Evolutionary conservation across 2,888 invertebrate genomes (phyloP).

Genomic region (Busseola fusca): DNA sequence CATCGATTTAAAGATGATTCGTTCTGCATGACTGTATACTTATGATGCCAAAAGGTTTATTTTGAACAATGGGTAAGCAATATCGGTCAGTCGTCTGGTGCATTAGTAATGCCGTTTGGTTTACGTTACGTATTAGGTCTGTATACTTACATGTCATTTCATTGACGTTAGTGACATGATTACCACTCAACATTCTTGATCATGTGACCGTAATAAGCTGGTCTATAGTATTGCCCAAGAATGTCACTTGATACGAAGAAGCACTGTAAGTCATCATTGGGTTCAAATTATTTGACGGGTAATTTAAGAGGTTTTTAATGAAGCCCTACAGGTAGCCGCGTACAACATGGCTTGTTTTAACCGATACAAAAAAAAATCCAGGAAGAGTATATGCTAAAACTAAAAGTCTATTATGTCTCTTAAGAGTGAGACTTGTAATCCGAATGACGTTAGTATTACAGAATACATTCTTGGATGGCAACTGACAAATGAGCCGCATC

Average conservation of each 20-base stretch:
- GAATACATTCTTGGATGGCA: constrained; percentile 69
- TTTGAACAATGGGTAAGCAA: constrained; percentile 71
- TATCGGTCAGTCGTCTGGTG: constrained; percentile 62
- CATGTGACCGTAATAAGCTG: constrained; percentile 11
- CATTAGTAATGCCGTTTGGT: constrained; percentile 59
- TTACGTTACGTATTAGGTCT: constrained; percentile 55
- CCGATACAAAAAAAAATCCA: constrained; percentile 10
- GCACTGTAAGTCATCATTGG: constrained; percentile 31
- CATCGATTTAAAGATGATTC: constrained; percentile 66
- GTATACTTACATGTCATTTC: constrained; percentile 26
- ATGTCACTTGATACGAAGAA: constrained; percentile 34
- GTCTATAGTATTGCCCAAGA: constrained; percentile 4
- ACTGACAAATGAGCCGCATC: constrained; percentile 81
- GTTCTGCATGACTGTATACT: constrained; percentile 72
- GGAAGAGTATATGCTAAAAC: neutral
- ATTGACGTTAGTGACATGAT: constrained; percentile 12
- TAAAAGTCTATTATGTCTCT: constrained; percentile 10
- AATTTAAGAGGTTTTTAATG: constrained; percentile 37
- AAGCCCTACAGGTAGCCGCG: constrained; percentile 38
- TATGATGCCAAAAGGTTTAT: constrained; percentile 66
- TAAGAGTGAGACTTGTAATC: constrained; percentile 21
- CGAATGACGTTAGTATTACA: constrained; percentile 48
- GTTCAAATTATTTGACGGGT: constrained; percentile 16
- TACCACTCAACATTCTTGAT: constrained; percentile 7
- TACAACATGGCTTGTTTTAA: constrained; percentile 1